phyloP scores from a whole-genome alignment of 2,888 invertebrate genomes.

The Drosophila greeni region DNA sequence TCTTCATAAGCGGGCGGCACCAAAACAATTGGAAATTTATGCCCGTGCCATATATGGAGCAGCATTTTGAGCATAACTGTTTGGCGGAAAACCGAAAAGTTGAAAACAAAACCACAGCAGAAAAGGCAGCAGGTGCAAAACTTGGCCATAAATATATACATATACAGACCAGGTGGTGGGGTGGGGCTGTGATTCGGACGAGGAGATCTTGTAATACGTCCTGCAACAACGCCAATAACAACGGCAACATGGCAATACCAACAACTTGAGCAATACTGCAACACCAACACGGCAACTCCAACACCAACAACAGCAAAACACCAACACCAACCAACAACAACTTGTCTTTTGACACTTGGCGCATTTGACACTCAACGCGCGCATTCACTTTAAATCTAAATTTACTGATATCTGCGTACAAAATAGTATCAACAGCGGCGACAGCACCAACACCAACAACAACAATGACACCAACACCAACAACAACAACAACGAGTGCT shows the following conservation, averaged over 20 bases:
- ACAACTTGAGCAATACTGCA: conserved; percentile 4
- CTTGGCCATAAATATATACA: conserved; percentile 28
- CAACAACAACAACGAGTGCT: conserved; percentile 38
- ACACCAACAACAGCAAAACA: conserved; percentile 26
- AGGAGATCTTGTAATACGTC: conserved; percentile 63
- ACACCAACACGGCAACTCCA: conserved; percentile 25
- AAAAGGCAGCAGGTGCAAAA: conserved; percentile 45
- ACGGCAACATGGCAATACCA: conserved; percentile 35
- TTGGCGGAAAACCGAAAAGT: conserved; percentile 40
- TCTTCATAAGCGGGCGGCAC: conserved; percentile 71
- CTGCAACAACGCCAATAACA: conserved; percentile 55
- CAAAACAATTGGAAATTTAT: conserved; percentile 72
- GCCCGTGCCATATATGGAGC: conserved; percentile 64
- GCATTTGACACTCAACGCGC: conserved; percentile 75
- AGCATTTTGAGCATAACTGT: conserved; percentile 60
- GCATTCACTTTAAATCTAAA: conserved; percentile 76
- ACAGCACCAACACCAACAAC: conserved; percentile 60
- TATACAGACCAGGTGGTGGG: not conserved
- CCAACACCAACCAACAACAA: conserved; percentile 38
- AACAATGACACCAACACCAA: conserved; percentile 27
- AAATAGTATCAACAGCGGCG: conserved; percentile 73
- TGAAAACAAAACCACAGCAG: conserved; percentile 35
- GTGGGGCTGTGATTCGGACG: conserved; percentile 18
- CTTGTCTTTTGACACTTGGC: conserved; percentile 71
- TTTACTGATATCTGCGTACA: conserved; percentile 75